A percentile compares a stretch with the other conserved stretches of the same genome.
phyloP scores from a whole-genome alignment of 2,113 vertebrate species.

The Phasianus colchicus region DNA sequence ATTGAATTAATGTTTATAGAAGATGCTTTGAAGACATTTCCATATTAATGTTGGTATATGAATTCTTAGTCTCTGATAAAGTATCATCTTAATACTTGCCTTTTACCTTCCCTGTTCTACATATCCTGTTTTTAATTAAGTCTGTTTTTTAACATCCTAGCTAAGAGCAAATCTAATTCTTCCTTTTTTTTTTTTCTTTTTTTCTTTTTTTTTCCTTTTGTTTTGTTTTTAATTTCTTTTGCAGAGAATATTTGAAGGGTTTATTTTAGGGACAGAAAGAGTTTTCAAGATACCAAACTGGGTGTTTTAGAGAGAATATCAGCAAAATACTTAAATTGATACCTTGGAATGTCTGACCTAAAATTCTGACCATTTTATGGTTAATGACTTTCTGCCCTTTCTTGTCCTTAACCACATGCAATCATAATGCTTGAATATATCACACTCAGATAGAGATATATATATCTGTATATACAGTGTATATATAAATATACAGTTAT shows the following conservation, averaged over 20 bases:
- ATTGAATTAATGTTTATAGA: background rate
- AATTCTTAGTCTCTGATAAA: background rate
- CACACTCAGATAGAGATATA: background rate
- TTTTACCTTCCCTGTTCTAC: background rate
- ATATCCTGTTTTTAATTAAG: slow-evolving; percentile 5
- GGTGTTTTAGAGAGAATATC: background rate
- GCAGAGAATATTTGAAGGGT: background rate
- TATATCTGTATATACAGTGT: too few relatives aligned
- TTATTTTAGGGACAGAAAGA: background rate
- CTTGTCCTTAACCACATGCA: background rate
- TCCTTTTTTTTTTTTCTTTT: background rate
- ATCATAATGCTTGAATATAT: rapidly evolving
- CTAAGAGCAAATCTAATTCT: background rate
- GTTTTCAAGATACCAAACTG: background rate
- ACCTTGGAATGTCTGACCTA: background rate
- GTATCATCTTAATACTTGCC: background rate
- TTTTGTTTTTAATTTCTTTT: background rate
- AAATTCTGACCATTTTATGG: background rate
- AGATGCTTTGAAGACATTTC: background rate
- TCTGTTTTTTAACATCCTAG: background rate
- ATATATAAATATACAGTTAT: too few relatives aligned
- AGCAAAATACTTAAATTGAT: background rate
- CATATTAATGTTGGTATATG: background rate
- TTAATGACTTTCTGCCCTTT: background rate
- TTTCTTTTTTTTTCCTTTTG: too few relatives aligned